phyloP scores from a whole-genome alignment of 1,140 invertebrate species.

The Mizuhopecten yessoensis region DNA sequence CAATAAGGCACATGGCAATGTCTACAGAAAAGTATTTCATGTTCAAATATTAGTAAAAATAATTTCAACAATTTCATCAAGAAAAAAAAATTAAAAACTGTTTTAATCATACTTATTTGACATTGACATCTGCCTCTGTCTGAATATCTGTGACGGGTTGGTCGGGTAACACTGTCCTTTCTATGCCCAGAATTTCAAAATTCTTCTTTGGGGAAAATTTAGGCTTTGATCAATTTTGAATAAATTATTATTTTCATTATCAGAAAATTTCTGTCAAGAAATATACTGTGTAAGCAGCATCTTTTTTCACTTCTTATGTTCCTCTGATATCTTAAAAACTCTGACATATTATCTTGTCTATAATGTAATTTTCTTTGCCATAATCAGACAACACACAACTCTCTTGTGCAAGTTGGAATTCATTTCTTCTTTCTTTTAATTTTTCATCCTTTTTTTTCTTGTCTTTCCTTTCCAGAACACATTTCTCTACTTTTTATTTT shows the following conservation, averaged over 20 bases:
- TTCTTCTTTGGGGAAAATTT: background rate
- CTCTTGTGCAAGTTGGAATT: slow-evolving; percentile 15
- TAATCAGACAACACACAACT: slow-evolving; percentile 16
- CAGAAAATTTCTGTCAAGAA: background rate
- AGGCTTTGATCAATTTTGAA: background rate
- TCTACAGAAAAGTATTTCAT: background rate
- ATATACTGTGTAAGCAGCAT: background rate
- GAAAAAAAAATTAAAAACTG: background rate
- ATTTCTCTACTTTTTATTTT: slow-evolving; percentile 28
- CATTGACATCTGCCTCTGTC: background rate
- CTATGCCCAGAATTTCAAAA: background rate
- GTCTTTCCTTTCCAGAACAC: slow-evolving; percentile 37
- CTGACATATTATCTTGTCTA: slow-evolving; percentile 5
- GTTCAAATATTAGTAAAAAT: background rate
- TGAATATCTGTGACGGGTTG: slow-evolving; percentile 18
- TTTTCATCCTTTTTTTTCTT: slow-evolving; percentile 30
- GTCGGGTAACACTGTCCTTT: background rate
- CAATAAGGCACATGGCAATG: slow-evolving; percentile 2
- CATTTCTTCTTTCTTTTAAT: slow-evolving; percentile 20
- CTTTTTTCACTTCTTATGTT: slow-evolving; percentile 11
- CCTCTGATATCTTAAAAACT: background rate
- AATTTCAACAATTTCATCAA: background rate
- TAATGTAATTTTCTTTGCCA: slow-evolving; percentile 15
- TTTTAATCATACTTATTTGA: background rate
- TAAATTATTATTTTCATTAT: background rate